Evolutionary conservation across 2,113 vertebrate genomes (phyloP), one percentile per base, ranked within the genome.

Genomic region (Aramus guarauna): DNA sequence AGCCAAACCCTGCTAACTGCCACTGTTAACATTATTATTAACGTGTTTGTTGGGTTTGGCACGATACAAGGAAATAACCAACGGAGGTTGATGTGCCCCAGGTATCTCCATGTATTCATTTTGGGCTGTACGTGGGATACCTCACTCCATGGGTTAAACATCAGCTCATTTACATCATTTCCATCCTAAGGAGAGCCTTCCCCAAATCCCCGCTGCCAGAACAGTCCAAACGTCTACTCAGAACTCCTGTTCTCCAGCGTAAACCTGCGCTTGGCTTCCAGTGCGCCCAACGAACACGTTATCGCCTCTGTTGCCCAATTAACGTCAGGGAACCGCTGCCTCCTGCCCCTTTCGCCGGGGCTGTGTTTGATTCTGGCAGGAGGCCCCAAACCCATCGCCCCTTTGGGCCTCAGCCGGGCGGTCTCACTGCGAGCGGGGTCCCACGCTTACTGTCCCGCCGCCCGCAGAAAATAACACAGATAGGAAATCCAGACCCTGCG

Each of bases 221-320:
- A 24, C 48, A 52, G 45, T 9, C 41, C 12, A 2, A 39, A 10
- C 9, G 26, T 48, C 79, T 83, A 27, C 41, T 77, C 27, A 0
- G 1, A 21, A 43, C 47, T 47, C 34, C 36, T 8, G 14, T 43
- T 64, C 13, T 18, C 56, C 43, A 6, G 8, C 6, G 39, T 36
- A 34, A 92, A 85, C 52, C 27, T 6, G 8, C 0, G 0, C 12
- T 15, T 78, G 85, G 21, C 58, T 78, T 14, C 59, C 11, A 3
- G 9, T 1, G 22, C 0, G 9, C 5, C 15, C 11, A 32, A 29
- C 3, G 4, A 24, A 12, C 15, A 1, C 1, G 4, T 7, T 20
- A 2, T 3, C 27, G 26, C 9, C 39, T 6, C 48, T 11, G 32
- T 15, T 14, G 27, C 45, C 52, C 60, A 5, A 1, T 13, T 12